These are phyloP conservation scores for Lophius piscatorius DNA, from an alignment of 2,113 vertebrate species.

Conservation along the genomic window DNA sequence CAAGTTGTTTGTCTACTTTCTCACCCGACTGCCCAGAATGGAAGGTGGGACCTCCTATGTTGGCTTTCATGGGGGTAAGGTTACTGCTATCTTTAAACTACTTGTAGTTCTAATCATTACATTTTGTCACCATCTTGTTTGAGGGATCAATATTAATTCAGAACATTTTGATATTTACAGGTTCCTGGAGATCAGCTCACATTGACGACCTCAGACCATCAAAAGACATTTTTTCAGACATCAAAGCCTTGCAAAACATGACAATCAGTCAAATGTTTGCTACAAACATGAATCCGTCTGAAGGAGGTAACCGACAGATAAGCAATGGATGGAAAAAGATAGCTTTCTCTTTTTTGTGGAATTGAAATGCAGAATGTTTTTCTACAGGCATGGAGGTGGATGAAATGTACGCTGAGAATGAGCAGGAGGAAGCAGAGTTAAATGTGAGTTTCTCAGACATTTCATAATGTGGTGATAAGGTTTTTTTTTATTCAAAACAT, in stretches of 20 bases:
- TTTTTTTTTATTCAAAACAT: too few relatives aligned
- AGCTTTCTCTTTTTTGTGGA: background rate
- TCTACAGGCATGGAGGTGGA: slow-evolving; percentile 74
- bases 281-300: slow-evolving; percentile 34
- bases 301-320: slow-evolving; percentile 65
- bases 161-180: slow-evolving; percentile 66
- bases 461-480: too few relatives aligned
- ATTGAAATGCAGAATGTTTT: background rate
- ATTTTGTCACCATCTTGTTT: background rate
- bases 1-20: slow-evolving; percentile 87
- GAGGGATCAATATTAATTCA: slow-evolving; percentile 2
- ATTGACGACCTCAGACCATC: slow-evolving; percentile 93
- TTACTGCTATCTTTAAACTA: background rate
- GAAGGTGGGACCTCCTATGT: slow-evolving; percentile 86
- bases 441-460: slow-evolving; percentile 59
- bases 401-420: slow-evolving; percentile 60
- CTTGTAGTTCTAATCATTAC: background rate
- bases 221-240: slow-evolving; percentile 85
- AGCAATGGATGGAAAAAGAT: background rate
- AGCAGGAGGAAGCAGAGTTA: slow-evolving; percentile 36
- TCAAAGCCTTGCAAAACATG: slow-evolving; percentile 86
- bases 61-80: slow-evolving; percentile 92
- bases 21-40: slow-evolving; percentile 90
- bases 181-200: slow-evolving; percentile 91
- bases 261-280: slow-evolving; percentile 91